Conservation (phyloP, 2,888 invertebrate species). For the Polyommatus iphigenia region DNA sequence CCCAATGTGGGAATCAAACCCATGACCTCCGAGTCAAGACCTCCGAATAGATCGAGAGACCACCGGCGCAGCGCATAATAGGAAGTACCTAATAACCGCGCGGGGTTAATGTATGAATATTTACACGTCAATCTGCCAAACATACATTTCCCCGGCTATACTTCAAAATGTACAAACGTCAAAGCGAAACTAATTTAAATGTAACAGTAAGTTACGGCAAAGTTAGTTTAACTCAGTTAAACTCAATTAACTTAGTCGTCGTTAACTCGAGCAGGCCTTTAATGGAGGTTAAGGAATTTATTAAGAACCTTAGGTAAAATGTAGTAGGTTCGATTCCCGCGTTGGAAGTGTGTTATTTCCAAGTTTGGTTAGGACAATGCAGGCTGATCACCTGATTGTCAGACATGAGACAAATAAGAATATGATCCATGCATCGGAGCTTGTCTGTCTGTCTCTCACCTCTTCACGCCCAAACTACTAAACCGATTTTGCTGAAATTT, state of each 20-base stretch:
- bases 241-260: neutral
- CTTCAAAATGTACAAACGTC: neutral
- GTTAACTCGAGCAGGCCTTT: neutral
- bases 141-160: neutral
- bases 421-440: too few species aligned
- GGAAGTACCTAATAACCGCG: too few species aligned
- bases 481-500: too few species aligned
- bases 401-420: too few species aligned
- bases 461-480: too few species aligned
- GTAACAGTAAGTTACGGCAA: neutral
- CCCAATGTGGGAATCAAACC: too few species aligned
- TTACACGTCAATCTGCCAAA: neutral
- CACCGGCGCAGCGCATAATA: too few species aligned
- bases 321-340: neutral
- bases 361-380: neutral
- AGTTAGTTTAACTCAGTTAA: neutral
- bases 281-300: neutral
- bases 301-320: neutral
- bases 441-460: too few species aligned
- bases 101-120: neutral
- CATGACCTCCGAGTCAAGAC: too few species aligned
- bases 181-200: neutral
- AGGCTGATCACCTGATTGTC: too few species aligned
- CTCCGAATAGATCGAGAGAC: too few species aligned
- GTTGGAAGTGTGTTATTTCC: neutral